Percentiles rank a stretch among this genome's conserved stretches.
Conservation (phyloP, 2,113 vertebrate species). For the Peucedramus taeniatus region DNA sequence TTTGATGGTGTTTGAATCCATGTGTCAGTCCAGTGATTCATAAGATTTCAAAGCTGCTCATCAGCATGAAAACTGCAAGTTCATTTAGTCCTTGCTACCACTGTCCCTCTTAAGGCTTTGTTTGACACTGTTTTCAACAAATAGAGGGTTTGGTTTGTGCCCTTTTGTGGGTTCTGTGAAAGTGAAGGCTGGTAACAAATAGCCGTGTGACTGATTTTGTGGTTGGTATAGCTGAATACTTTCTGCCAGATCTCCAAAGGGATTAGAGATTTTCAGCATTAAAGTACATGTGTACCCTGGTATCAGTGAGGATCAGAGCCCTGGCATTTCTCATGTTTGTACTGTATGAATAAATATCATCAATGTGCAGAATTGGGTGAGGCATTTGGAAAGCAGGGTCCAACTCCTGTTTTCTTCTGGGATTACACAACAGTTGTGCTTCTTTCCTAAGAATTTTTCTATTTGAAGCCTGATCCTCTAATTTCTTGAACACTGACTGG, state of each 20-base stretch:
- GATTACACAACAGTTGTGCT: not conserved
- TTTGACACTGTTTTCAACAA: not conserved
- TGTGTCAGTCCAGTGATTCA: not conserved
- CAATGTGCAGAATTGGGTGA: not conserved
- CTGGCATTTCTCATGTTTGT: conserved; percentile 6
- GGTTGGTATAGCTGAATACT: not conserved
- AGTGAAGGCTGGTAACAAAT: not conserved
- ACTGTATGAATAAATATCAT: not conserved
- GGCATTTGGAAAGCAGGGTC: not conserved
- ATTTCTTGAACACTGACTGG: not conserved
- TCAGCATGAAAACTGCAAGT: not conserved
- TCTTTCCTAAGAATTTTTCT: not conserved
- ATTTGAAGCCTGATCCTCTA: not conserved
- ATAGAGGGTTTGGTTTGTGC: not conserved
- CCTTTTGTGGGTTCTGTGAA: not conserved
- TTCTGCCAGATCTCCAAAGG: not conserved
- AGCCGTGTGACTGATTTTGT: not conserved
- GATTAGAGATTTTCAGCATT: not conserved
- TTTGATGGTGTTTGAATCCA: not conserved
- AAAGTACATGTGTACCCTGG: not conserved
- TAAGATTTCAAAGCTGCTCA: not conserved
- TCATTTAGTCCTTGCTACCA: not conserved
- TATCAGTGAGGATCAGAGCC: not conserved
- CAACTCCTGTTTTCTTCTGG: not conserved
- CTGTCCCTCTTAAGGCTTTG: not conserved